Evolutionary conservation across 2,888 invertebrate genomes (phyloP).

Genomic region (Tanaodytes sp.): DNA sequence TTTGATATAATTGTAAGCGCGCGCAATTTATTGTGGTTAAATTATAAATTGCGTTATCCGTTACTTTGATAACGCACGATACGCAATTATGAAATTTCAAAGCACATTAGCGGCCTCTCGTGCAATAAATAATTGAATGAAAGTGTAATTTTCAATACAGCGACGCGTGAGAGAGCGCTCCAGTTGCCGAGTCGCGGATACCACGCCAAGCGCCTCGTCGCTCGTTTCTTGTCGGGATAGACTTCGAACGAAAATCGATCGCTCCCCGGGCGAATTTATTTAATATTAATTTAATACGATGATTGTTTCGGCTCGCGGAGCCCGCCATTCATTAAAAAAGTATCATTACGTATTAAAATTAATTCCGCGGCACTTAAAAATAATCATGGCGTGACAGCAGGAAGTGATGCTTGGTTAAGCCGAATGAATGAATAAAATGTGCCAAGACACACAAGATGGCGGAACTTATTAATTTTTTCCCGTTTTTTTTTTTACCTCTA

Average conservation of each 20-base stretch:
- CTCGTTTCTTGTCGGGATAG: conserved; percentile 33
- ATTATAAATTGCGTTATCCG: conserved; percentile 19
- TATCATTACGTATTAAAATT: conserved; percentile 50
- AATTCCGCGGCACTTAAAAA: conserved; percentile 50
- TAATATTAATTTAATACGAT: conserved; percentile 31
- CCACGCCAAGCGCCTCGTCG: too few relatives aligned
- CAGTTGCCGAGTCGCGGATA: conserved; percentile 25
- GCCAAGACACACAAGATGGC: conserved; percentile 47
- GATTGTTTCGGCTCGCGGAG: conserved; percentile 38
- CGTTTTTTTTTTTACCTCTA: too few relatives aligned
- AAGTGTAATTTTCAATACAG: conserved; percentile 37
- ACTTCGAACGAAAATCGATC: conserved; percentile 39
- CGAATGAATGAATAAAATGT: conserved; percentile 51
- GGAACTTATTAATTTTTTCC: conserved; percentile 46
- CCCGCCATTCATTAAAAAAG: conserved; percentile 44
- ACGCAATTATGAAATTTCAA: conserved; percentile 38
- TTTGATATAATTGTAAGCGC: not conserved
- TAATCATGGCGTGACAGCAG: conserved; percentile 53
- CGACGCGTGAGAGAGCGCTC: conserved; percentile 27
- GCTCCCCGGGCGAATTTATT: conserved; percentile 32
- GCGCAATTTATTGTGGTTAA: conserved; percentile 3
- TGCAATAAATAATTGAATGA: conserved; percentile 42
- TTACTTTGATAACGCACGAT: conserved; percentile 23
- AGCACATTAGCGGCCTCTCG: conserved; percentile 38
- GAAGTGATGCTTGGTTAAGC: conserved; percentile 51